Conservation (phyloP, 2,888 invertebrate genomes). For the Mellilla xanthometata region DNA sequence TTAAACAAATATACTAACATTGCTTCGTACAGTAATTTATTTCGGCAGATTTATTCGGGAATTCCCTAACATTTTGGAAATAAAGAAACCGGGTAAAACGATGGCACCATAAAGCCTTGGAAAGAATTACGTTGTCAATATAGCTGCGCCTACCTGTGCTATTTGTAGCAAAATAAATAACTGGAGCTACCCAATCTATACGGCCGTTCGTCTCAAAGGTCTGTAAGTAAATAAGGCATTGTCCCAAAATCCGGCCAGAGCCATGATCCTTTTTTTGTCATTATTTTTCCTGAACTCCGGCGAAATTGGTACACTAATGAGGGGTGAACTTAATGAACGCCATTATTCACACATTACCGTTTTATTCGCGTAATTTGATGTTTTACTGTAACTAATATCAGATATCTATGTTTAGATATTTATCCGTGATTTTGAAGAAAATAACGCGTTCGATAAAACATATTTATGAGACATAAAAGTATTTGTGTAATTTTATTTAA, state of each 20-base stretch:
- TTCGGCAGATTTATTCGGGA: background rate
- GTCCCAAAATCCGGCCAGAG: conserved; percentile 25
- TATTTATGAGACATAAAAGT: too few relatives aligned
- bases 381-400: too few relatives aligned
- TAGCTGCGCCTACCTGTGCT: conserved; percentile 17
- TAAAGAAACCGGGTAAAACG: conserved; percentile 6
- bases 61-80: background rate
- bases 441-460: too few relatives aligned
- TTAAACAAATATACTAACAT: too few relatives aligned
- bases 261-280: conserved; percentile 30
- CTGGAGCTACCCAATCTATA: conserved; percentile 27
- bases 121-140: conserved; percentile 22
- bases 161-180: conserved; percentile 28
- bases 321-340: conserved; percentile 34
- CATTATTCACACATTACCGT: conserved; percentile 34
- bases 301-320: conserved; percentile 35
- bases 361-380: conserved; percentile 2
- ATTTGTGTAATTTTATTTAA: too few relatives aligned
- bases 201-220: conserved; percentile 28
- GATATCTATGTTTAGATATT: too few relatives aligned
- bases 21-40: too few relatives aligned
- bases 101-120: conserved; percentile 6
- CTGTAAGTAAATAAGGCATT: conserved; percentile 27
- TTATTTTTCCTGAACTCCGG: conserved; percentile 32
- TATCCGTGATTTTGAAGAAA: too few relatives aligned